phyloP scores from a whole-genome alignment of 2,113 vertebrate species.

The human region DNA sequence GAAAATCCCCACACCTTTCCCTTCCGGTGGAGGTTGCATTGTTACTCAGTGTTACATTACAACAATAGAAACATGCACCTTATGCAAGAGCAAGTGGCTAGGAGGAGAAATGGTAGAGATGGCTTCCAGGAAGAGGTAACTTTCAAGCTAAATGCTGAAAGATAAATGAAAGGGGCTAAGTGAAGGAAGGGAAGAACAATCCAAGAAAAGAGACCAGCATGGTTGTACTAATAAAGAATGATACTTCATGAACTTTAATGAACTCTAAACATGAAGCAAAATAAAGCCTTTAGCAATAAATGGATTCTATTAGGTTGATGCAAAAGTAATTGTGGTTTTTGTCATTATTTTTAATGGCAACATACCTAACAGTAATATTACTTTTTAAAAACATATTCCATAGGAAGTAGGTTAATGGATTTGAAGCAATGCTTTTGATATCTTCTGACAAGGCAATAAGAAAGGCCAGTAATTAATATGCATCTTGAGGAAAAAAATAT shows the following conservation, averaged over 20 bases:
- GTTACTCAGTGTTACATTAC: not conserved
- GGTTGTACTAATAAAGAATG: not conserved
- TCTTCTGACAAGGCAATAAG: not conserved
- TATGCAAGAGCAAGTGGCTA: not conserved
- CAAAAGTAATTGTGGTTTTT: no score
- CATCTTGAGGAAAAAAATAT: not conserved
- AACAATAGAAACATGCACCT: not conserved
- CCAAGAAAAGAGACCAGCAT: not conserved
- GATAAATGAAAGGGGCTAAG: not conserved
- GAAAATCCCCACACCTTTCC: not conserved
- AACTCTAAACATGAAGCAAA: not conserved
- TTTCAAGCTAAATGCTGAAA: not conserved
- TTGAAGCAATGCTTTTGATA: not conserved
- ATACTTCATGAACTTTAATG: not conserved
- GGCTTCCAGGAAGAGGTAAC: not conserved
- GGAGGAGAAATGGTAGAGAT: not conserved
- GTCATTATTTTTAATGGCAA: no score
- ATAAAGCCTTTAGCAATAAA: not conserved
- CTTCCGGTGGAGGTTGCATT: not conserved
- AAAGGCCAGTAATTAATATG: not conserved
- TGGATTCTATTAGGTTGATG: not conserved
- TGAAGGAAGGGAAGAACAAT: not conserved
- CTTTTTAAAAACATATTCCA: not conserved
- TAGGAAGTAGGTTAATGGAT: not conserved
- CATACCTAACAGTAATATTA: no score